phyloP scores from a whole-genome alignment of 2,797 vertebrate species.

The Lindbergichthys nudifrons region DNA sequence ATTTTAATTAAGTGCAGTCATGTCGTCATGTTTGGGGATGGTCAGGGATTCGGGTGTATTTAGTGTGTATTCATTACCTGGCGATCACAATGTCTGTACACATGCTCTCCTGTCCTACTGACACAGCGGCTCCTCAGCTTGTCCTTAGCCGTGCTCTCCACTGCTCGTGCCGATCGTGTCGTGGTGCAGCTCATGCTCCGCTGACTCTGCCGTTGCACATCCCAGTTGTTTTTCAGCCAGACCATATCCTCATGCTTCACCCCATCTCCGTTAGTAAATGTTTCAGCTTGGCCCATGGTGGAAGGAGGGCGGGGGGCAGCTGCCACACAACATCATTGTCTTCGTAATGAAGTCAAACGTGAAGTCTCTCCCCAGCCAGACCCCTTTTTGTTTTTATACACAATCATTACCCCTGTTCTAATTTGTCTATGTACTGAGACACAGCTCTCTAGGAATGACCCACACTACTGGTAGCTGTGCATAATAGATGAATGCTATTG shows the following conservation, averaged over 20 bases:
- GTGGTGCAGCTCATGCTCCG: slow-evolving; percentile 24
- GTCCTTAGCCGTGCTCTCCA: too few relatives aligned
- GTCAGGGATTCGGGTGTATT: slow-evolving; percentile 18
- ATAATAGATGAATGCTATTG: slow-evolving; percentile 23
- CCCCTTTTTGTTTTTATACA: slow-evolving; percentile 65
- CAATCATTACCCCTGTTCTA: slow-evolving; percentile 47
- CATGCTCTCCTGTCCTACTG: slow-evolving; percentile 12
- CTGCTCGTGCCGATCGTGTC: slow-evolving; percentile 9
- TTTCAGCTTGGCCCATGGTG: slow-evolving; percentile 44
- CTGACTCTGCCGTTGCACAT: slow-evolving; percentile 29
- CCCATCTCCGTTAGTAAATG: slow-evolving; percentile 42
- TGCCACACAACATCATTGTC: slow-evolving; percentile 71
- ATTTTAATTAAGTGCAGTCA: not conserved
- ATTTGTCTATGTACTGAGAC: slow-evolving; percentile 31
- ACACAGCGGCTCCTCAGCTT: slow-evolving; percentile 55
- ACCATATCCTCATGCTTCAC: slow-evolving; percentile 31
- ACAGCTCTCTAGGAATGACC: slow-evolving; percentile 39
- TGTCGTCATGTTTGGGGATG: not conserved
- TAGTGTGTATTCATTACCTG: slow-evolving; percentile 16
- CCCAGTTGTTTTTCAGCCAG: slow-evolving; percentile 37
- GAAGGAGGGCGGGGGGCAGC: slow-evolving; percentile 48
- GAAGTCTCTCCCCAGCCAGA: slow-evolving; percentile 61
- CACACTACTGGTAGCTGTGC: slow-evolving; percentile 14
- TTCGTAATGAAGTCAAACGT: slow-evolving; percentile 71
- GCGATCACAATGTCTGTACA: slow-evolving; percentile 14